Evolutionary conservation across 2,888 invertebrate genomes (phyloP).

Genomic region (Pollenia amentaria): DNA sequence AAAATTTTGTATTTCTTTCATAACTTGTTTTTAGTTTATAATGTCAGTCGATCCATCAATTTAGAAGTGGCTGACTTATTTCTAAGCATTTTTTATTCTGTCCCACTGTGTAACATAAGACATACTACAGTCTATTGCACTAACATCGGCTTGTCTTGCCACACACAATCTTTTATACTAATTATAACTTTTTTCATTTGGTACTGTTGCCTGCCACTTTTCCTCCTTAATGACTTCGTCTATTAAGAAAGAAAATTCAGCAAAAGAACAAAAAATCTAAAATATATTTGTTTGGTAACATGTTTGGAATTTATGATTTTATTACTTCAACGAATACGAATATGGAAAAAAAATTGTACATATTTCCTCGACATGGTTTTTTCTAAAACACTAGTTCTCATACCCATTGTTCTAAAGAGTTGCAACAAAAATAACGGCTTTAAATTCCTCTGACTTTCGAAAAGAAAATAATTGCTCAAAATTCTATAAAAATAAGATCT

Average conservation of each 20-base stretch:
- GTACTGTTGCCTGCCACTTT: conserved; percentile 53
- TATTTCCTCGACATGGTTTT: neutral
- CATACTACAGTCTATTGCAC: neutral
- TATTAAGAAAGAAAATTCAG: conserved; percentile 63
- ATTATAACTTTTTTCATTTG: conserved; percentile 70
- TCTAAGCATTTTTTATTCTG: no score
- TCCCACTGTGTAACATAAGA: neutral
- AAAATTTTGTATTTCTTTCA: no score
- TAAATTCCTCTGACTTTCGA: conserved; percentile 43
- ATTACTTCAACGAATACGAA: conserved; percentile 39
- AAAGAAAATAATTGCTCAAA: conserved; percentile 55
- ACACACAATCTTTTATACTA: conserved; percentile 57
- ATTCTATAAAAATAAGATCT: conserved; percentile 1
- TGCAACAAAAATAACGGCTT: conserved; percentile 52
- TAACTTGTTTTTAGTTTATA: no score
- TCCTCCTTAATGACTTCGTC: conserved; percentile 70
- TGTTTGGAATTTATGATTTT: conserved; percentile 75
- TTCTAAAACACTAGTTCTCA: conserved; percentile 16
- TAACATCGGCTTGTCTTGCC: neutral
- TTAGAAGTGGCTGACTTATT: no score
- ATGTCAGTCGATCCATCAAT: no score
- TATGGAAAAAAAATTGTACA: neutral
- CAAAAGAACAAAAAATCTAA: conserved; percentile 53
- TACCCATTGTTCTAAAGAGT: conserved; percentile 2
- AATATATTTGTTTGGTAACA: conserved; percentile 68